Conservation (phyloP, 2,113 vertebrate species). For the Limnothrissa miodon region DNA sequence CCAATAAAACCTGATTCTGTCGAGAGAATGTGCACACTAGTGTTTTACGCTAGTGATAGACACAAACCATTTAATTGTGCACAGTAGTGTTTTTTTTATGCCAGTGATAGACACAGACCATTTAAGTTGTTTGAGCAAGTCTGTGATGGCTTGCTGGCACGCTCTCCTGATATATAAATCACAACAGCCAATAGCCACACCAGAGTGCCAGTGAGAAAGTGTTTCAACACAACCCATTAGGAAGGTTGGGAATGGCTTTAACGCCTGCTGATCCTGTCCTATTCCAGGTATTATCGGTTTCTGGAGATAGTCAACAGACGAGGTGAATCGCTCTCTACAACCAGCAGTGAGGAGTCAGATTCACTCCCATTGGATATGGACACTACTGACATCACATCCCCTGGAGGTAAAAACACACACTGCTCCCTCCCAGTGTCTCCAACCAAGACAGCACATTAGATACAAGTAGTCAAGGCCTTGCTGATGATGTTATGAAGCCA, state of each 20-base stretch:
- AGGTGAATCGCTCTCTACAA: not conserved
- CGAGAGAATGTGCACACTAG: too few relatives aligned
- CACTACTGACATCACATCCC: not conserved
- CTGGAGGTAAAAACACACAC: not conserved
- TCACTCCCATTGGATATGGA: not conserved
- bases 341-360: not conserved
- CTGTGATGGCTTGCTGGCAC: not conserved
- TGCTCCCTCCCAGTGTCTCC: not conserved
- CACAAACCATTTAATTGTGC: too few relatives aligned
- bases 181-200: not conserved
- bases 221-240: not conserved
- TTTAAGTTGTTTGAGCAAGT: not conserved
- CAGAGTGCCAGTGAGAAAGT: not conserved
- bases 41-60: too few relatives aligned
- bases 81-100: not conserved
- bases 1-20: too few relatives aligned
- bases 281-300: not conserved
- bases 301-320: constrained; percentile 11
- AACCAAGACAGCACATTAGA: not conserved
- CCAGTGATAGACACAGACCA: not conserved
- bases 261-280: not conserved
- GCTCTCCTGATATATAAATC: not conserved
- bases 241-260: too few relatives aligned
- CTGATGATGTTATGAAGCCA: not conserved
- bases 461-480: too few relatives aligned